Evolutionary conservation across 1,140 invertebrate genomes (phyloP).

Genomic region (Triops longicaudatus): DNA sequence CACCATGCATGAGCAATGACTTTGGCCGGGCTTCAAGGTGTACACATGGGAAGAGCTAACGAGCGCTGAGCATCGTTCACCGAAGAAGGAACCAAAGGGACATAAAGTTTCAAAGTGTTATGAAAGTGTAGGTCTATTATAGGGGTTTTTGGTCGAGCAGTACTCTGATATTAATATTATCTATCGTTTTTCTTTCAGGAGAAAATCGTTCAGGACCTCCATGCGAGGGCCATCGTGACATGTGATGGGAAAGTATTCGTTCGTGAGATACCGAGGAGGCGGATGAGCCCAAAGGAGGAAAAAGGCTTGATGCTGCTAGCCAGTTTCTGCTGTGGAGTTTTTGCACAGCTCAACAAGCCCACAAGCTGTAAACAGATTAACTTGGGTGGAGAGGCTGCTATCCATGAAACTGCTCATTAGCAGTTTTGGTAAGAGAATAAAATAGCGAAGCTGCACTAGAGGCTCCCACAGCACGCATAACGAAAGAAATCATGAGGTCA

Average conservation of each 20-base stretch:
- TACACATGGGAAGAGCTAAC: not conserved
- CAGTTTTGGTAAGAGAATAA: not conserved
- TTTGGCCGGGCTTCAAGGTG: not conserved
- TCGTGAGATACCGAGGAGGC: no score
- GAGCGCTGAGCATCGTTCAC: not conserved
- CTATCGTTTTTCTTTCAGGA: not conserved
- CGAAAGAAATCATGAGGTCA: not conserved
- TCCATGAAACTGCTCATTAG: not conserved
- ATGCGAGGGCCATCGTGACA: slow-evolving; percentile 2
- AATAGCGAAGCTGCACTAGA: not conserved
- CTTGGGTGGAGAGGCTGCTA: not conserved
- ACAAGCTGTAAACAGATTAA: slow-evolving; percentile 8
- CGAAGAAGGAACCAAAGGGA: not conserved
- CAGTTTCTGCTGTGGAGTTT: not conserved
- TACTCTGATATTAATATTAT: not conserved
- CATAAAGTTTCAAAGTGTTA: not conserved
- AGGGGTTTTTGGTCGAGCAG: not conserved
- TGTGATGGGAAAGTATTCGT: slow-evolving; percentile 1
- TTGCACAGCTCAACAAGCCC: not conserved
- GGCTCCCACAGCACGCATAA: not conserved
- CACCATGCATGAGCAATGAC: slow-evolving; percentile 11
- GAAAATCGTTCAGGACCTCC: not conserved
- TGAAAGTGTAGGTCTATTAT: not conserved
- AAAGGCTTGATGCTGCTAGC: not conserved
- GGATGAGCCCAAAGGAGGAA: not conserved